These are phyloP conservation scores for Pseudobourletiella spinata DNA, from an alignment of 1,140 invertebrate genomes.

Conservation along the genomic window DNA sequence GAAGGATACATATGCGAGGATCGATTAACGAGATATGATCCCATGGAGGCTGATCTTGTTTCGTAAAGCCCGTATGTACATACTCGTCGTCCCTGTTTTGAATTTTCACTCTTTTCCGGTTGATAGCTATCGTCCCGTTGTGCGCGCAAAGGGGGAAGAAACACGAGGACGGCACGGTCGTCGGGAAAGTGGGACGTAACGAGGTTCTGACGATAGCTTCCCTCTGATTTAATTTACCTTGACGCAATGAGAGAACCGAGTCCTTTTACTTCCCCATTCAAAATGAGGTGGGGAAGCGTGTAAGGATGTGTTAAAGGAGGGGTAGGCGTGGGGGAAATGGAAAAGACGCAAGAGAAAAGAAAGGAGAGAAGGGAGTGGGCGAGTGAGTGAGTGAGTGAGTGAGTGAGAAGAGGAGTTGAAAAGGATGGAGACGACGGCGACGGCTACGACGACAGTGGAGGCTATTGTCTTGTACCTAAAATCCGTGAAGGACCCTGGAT, in stretches of 20 bases:
- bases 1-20: too few species aligned
- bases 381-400: background rate
- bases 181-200: slow-evolving; percentile 20
- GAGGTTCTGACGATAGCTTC: slow-evolving; percentile 18
- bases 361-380: background rate
- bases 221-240: slow-evolving; percentile 32
- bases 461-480: too few species aligned
- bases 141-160: too few species aligned
- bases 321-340: background rate
- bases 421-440: slow-evolving; percentile 3
- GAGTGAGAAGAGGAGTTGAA: background rate
- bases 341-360: background rate
- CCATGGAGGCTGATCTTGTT: too few species aligned
- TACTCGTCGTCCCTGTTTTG: too few species aligned
- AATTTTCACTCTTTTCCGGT: too few species aligned
- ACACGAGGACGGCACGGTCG: too few species aligned
- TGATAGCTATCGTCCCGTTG: too few species aligned
- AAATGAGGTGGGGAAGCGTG: background rate
- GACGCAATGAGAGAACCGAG: slow-evolving; percentile 27
- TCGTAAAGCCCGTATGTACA: too few species aligned
- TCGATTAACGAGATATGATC: too few species aligned
- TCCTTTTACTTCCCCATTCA: slow-evolving; percentile 29
- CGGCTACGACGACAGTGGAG: too few species aligned
- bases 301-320: background rate
- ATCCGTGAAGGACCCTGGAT: too few species aligned